These are phyloP conservation scores for Premnoplex brunnescens DNA, from an alignment of 2,797 vertebrate genomes.

Conservation along the genomic window DNA sequence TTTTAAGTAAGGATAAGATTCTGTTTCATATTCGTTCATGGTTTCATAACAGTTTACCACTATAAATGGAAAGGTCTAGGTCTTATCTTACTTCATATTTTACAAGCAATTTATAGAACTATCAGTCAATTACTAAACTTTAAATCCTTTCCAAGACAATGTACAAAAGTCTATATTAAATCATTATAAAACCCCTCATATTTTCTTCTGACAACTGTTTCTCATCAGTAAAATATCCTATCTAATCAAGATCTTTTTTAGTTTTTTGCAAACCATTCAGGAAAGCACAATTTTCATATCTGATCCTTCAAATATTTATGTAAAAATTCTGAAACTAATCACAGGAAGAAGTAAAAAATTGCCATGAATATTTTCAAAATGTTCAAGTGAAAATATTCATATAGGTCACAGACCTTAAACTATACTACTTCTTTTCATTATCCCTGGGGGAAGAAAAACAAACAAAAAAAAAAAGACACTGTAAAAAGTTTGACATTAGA, in stretches of 20 bases:
- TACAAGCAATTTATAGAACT: neutral
- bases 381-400: neutral
- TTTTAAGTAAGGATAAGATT: neutral
- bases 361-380: neutral
- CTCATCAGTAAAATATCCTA: neutral
- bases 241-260: neutral
- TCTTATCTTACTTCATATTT: neutral
- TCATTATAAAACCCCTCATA: neutral
- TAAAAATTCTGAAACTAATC: neutral
- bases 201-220: neutral
- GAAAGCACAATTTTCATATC: neutral
- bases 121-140: neutral
- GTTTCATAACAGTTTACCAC: neutral
- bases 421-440: neutral
- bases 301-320: neutral
- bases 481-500: neutral
- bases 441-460: no score
- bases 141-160: neutral
- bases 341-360: neutral
- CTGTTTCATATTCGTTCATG: neutral
- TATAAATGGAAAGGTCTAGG: neutral
- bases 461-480: neutral
- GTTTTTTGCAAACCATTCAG: neutral
- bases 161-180: neutral
- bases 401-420: neutral